Base-by-base conservation (phyloP, 2,797 vertebrate genomes). In the Rhinichthys osculus region DNA sequence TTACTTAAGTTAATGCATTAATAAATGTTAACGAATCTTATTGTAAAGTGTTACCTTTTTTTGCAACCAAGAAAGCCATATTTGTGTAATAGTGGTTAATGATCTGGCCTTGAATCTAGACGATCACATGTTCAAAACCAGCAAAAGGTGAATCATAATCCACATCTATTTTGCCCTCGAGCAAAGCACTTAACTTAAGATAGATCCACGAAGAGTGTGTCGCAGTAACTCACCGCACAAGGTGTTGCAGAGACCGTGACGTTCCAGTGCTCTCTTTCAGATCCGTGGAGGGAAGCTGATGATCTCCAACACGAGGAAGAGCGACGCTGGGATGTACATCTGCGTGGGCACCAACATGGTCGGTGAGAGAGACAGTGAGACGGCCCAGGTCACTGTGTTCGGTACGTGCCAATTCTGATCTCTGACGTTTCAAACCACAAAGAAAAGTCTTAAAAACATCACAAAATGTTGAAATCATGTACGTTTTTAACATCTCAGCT, bases 331-430 rank as follows among this genome's bases (percentile, higher is more conserved):
- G 64, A 99, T 98, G 96, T 99, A 99, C 83, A 96, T 97, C 30
- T 99, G 98, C 87, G 98, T 99, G 64, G 98, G 97, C 5, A 98
- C 97, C 90, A 99, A 99, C 90, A 99, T 99, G 97, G 98, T 99
- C 62, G 98, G 98, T 54, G 98, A 99, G 89, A 92, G 98, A 54
- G 98, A 99, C 94, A 99, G 98, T 0, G 98, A 99, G 84, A 98
- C 98, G 0, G 98, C 98, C 78, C 98, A 99, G 90, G 95, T 99
- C 84, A 99, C 98, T 7, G 98, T 99, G 87, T 99, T 99, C 84
- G 98, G 98, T 99, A 95, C 95, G 93, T 2, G 47, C 64, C 3
- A 4, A 27, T 27, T 7, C 23, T 69, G 35, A 70, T 57, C 10
- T 19, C 17, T 47, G 19, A 38, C 47, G 14, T 54, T n/a, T n/a